These are phyloP conservation scores for Calameuta filiformis DNA, from an alignment of 2,888 invertebrate species.

Conservation along the genomic window DNA sequence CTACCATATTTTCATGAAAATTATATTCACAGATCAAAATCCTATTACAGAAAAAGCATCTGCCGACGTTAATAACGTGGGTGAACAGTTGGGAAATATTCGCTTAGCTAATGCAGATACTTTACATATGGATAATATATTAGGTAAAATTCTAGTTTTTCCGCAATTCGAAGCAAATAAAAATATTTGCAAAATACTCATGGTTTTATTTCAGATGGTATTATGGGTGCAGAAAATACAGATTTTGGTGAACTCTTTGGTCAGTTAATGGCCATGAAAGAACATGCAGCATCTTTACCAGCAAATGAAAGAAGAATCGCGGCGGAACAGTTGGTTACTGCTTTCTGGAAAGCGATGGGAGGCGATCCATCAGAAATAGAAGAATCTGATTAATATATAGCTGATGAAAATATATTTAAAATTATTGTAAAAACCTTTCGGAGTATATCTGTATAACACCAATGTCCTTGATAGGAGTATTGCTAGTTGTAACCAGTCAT, in stretches of 20 bases:
- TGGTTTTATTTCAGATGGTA: slow-evolving; percentile 47
- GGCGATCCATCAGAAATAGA: slow-evolving; percentile 77
- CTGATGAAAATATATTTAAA: not conserved
- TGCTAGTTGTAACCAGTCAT: not conserved
- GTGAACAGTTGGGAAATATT: slow-evolving; percentile 55
- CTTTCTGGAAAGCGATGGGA: slow-evolving; percentile 81
- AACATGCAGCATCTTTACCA: slow-evolving; percentile 73
- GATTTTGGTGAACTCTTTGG: slow-evolving; percentile 76
- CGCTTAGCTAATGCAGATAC: slow-evolving; percentile 41
- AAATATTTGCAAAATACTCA: not conserved
- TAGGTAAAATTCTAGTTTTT: slow-evolving; percentile 39
- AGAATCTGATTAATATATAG: slow-evolving; percentile 57
- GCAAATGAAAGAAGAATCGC: slow-evolving; percentile 74
- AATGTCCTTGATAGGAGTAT: not conserved
- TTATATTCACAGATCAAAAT: not conserved
- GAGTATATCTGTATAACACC: not conserved
- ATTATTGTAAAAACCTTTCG: not conserved
- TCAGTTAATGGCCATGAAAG: slow-evolving; percentile 76
- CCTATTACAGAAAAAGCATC: slow-evolving; percentile 18
- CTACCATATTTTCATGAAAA: not conserved
- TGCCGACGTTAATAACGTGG: slow-evolving; percentile 48
- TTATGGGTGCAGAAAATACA: slow-evolving; percentile 59
- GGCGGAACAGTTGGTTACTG: slow-evolving; percentile 79
- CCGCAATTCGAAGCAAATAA: not conserved
- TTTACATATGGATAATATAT: slow-evolving; percentile 52